These are phyloP conservation scores for Parotocinclus haroldoi DNA, from an alignment of 2,797 vertebrate species.

Conservation along the genomic window DNA sequence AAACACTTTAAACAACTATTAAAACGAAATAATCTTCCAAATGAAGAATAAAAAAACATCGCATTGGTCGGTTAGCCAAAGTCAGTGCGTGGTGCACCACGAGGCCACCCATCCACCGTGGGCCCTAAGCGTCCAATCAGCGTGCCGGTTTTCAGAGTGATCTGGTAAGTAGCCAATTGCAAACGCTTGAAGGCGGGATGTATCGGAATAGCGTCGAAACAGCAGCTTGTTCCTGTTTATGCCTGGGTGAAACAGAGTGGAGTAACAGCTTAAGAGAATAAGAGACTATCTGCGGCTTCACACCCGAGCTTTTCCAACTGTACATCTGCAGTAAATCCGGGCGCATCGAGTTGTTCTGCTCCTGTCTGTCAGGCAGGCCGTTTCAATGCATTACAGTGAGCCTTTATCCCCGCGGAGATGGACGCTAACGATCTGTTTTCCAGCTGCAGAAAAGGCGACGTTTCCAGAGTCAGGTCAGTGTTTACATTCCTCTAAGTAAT, in stretches of 20 bases:
- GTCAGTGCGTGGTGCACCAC: no score
- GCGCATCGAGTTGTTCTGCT: constrained; percentile 17
- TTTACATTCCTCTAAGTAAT: not conserved
- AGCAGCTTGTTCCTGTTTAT: not conserved
- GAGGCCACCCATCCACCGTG: no score
- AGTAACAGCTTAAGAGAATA: not conserved
- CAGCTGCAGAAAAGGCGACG: constrained; percentile 92
- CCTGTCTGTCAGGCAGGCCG: constrained; percentile 69
- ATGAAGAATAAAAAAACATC: no score
- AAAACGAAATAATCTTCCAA: no score
- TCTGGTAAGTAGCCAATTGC: not conserved
- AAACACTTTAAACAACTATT: no score
- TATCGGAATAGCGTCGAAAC: not conserved
- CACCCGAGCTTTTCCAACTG: not conserved
- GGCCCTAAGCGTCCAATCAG: not conserved
- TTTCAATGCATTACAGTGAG: constrained; percentile 73
- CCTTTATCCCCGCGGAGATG: constrained; percentile 73
- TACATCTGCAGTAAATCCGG: not conserved
- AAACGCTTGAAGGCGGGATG: not conserved
- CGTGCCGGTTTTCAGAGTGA: not conserved
- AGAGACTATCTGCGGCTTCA: no score
- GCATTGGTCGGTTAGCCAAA: no score
- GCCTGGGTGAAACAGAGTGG: not conserved
- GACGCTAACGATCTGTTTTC: constrained; percentile 89
- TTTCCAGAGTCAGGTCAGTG: constrained; percentile 84